phyloP scores from a whole-genome alignment of 2,113 vertebrate species.

The Anoplopoma fimbria region DNA sequence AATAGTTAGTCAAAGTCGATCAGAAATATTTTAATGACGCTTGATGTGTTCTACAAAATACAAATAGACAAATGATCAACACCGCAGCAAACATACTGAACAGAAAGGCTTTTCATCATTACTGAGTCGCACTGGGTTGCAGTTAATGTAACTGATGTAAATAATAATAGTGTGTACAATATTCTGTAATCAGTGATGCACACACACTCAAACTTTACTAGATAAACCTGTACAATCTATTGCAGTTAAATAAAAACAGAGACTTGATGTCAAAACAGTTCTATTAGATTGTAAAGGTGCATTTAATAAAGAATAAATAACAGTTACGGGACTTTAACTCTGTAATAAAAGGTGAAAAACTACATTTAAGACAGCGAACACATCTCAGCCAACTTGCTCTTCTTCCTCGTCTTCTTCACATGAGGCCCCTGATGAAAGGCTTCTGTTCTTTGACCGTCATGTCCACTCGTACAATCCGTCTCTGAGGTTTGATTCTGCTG shows the following conservation, averaged over 20 bases:
- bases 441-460: neutral
- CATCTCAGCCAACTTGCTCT: slow-evolving; percentile 55
- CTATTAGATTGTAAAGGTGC: neutral
- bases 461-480: neutral
- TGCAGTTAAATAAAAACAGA: neutral
- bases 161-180: neutral
- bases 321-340: neutral
- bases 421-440: neutral
- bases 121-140: neutral
- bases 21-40: slow-evolving; percentile 22
- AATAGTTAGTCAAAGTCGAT: neutral
- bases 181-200: neutral
- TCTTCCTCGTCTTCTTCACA: slow-evolving; percentile 54
- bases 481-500: neutral
- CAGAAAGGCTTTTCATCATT: neutral
- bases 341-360: neutral
- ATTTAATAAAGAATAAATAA: neutral
- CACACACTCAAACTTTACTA: neutral
- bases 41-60: neutral
- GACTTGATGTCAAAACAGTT: neutral
- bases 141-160: neutral
- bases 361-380: slow-evolving; percentile 71
- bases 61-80: neutral
- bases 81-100: neutral
- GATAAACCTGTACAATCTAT: neutral